Evolutionary conservation across 2,888 invertebrate genomes (phyloP).

Genomic region (Odontocolon sp.): DNA sequence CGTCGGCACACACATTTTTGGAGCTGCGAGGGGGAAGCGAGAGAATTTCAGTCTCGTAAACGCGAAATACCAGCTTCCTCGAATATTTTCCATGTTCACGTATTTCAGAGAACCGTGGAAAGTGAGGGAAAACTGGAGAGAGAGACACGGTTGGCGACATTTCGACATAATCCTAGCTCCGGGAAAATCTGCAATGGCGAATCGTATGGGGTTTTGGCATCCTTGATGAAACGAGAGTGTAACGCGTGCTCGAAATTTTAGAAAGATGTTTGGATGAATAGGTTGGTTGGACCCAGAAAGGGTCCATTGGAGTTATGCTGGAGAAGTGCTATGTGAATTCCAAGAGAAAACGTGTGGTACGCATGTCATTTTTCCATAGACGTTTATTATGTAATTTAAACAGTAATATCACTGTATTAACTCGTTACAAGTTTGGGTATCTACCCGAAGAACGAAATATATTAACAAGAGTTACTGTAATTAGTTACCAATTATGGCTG

Average conservation of each 20-base stretch:
- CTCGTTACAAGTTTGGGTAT: too few relatives aligned
- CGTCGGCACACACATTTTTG: constrained; percentile 38
- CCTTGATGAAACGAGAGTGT: constrained; percentile 20
- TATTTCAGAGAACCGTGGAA: neutral
- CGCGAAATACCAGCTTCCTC: constrained; percentile 51
- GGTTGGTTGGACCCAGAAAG: neutral
- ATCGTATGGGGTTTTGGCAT: constrained; percentile 13
- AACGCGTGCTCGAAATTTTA: neutral
- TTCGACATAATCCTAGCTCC: constrained; percentile 32
- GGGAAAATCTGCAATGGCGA: constrained; percentile 13
- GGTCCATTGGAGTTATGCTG: too few relatives aligned
- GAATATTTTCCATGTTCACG: constrained; percentile 45
- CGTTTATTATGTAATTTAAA: too few relatives aligned
- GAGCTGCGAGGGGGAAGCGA: constrained; percentile 2
- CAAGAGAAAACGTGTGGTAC: too few relatives aligned
- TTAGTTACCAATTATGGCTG: too few relatives aligned
- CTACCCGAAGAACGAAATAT: too few relatives aligned
- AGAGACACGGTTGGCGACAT: constrained; percentile 36
- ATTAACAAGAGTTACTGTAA: too few relatives aligned
- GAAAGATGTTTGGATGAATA: neutral
- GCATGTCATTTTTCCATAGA: too few relatives aligned
- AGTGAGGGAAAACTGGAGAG: constrained; percentile 8
- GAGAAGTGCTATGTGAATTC: too few relatives aligned
- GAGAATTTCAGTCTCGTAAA: constrained; percentile 52
- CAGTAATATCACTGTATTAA: too few relatives aligned